Base-by-base conservation (phyloP, 2,113 vertebrate genomes). In the Hippocampus abdominalis region DNA sequence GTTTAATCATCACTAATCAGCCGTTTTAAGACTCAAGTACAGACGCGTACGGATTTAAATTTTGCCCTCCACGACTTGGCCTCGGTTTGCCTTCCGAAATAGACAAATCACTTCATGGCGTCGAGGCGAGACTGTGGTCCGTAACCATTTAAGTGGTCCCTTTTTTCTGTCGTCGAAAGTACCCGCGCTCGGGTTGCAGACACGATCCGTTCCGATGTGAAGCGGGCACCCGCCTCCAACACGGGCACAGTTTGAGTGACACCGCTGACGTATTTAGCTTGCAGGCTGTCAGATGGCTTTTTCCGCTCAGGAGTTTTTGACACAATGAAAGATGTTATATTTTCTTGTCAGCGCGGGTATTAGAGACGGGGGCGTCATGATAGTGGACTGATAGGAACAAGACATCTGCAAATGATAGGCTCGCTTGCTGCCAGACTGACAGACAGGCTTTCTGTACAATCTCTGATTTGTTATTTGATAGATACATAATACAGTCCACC, bases 291-390 rank as follows among this genome's bases (percentile, higher is more conserved):
- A 76, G 61, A 74, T 69, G 76, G 70, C 70, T 73, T 10, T 67
- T 74, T 74, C 71, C 20, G 75, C 63, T 72, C 69, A 67, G 74
- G 64, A 69, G 65, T 60, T 71, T 71, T 65, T 71, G 79, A 82
- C 71, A 81, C 61, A 67, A 72, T 70, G 60, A 80, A 66, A 84
- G 68, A 82, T 79, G 54, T 77, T 78, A 59, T 79, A 77, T 83
- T 81, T 78, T 77, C 70, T 67, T 80, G 81, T 88, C 83, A 86
- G 70, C 61, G n/a, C 18, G 70, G 74, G 62, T 76, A 82, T 74
- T 79, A 71, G 66, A 70, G 62, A 69, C 70, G 66, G 63, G 63
- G 72, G 71, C 77, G 74, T 74, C 68, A 66, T 68, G 71, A 75
- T 76, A 72, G 72, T 72, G 75, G 75, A 84, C 71, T 74, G 71